phyloP scores from a whole-genome alignment of 2,797 vertebrate genomes.

The Lacerta agilis region DNA sequence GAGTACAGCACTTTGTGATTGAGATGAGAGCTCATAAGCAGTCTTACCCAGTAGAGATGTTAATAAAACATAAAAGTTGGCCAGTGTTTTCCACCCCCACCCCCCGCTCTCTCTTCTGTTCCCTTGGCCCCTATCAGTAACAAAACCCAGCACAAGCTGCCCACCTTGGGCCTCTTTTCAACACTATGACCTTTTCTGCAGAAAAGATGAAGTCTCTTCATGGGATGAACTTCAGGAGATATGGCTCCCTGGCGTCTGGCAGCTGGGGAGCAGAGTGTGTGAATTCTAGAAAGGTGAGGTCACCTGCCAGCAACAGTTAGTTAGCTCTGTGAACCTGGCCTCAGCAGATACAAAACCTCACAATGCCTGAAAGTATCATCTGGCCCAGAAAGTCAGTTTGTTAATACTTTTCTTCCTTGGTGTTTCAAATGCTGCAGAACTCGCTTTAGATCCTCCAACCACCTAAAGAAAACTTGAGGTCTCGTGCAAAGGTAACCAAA shows the following conservation, averaged over 20 bases:
- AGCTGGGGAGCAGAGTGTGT: slow-evolving; percentile 60
- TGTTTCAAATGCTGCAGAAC: slow-evolving; percentile 53
- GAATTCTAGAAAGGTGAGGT: slow-evolving; percentile 66
- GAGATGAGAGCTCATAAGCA: slow-evolving; percentile 45
- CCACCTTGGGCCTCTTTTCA: slow-evolving; percentile 53
- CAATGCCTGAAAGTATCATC: slow-evolving; percentile 64
- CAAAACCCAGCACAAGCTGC: slow-evolving; percentile 43
- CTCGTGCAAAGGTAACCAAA: slow-evolving; percentile 4
- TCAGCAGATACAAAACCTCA: slow-evolving; percentile 27
- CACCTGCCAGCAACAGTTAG: slow-evolving; percentile 64
- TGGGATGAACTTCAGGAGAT: slow-evolving; percentile 60
- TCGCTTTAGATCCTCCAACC: slow-evolving; percentile 15
- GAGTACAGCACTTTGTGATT: slow-evolving; percentile 41
- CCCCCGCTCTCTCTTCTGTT: neutral
- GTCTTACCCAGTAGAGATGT: slow-evolving; percentile 11
- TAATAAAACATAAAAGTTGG: neutral
- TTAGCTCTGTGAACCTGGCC: slow-evolving; percentile 61
- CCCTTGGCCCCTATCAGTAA: slow-evolving; percentile 31
- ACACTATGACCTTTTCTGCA: slow-evolving; percentile 60
- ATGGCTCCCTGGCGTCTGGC: slow-evolving; percentile 20
- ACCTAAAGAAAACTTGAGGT: slow-evolving; percentile 31
- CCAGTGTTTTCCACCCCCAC: slow-evolving; percentile 39
- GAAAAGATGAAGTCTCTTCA: slow-evolving; percentile 5
- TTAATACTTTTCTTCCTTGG: slow-evolving; percentile 16
- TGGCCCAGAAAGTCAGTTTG: slow-evolving; percentile 54